Conservation (phyloP, 2,888 invertebrate species). For the Thymelicus acteon region DNA sequence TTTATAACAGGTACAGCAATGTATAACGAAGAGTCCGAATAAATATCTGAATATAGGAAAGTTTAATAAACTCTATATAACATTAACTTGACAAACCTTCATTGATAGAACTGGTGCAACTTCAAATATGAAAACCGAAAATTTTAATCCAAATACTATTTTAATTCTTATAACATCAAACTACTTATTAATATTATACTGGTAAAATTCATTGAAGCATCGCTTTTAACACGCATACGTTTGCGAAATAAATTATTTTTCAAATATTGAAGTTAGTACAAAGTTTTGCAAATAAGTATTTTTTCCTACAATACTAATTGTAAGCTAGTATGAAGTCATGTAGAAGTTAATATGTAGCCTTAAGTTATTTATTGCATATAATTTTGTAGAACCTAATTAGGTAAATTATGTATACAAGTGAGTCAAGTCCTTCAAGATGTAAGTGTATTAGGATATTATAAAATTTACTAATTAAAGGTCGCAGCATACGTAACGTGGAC, state of each 20-base stretch:
- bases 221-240: neutral
- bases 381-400: slow-evolving; percentile 36
- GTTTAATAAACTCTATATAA: too few species aligned
- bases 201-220: too few species aligned
- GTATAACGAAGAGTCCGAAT: too few species aligned
- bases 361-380: slow-evolving; percentile 79
- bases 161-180: too few species aligned
- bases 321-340: slow-evolving; percentile 63
- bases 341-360: slow-evolving; percentile 58
- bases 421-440: slow-evolving; percentile 20
- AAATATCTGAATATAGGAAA: too few species aligned
- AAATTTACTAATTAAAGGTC: neutral
- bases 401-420: slow-evolving; percentile 3
- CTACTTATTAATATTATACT: too few species aligned
- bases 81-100: slow-evolving; percentile 4
- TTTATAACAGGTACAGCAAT: too few species aligned
- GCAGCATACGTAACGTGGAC: too few species aligned
- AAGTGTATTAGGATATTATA: neutral
- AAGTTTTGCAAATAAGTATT: slow-evolving; percentile 15
- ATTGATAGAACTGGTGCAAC: slow-evolving; percentile 6
- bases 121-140: neutral
- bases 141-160: slow-evolving; percentile 1
- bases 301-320: slow-evolving; percentile 8
- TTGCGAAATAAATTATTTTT: neutral
- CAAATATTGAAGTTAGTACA: slow-evolving; percentile 19